Base-by-base conservation (phyloP, 2,113 vertebrate species). In the Dicrurus megarhynchus region DNA sequence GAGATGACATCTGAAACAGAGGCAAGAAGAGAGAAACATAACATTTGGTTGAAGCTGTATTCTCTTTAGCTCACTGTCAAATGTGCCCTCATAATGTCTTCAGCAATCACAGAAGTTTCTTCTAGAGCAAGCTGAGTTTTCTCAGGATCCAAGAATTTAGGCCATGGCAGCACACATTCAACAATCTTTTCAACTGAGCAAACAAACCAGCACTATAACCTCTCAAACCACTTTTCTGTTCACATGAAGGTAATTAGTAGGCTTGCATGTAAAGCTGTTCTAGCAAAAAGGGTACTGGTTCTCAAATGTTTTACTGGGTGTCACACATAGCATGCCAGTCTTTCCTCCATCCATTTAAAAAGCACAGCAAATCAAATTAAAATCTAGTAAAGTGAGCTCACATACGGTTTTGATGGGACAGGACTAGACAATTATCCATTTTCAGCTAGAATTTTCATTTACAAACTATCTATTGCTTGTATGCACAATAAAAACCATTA, bases 1-100 rank as follows among this genome's bases (percentile, higher is more conserved):
- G 87, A 78, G 93, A 92, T 16, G 97, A 95, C 98, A 98, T 98
- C 98, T 98, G 80, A 84, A 96, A 97, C 3, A 82, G 37, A 93
- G 41, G 15, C 2, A 4, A 89, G 57, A 65, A 74, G 26, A 80
- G 14, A 94, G 55, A 83, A 91, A 80, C 1, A 18, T 26, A 87
- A 47, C 16, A 65, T 63, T 70, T 68, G 23, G 52, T 68, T 93
- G 49, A 70, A 87, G 69, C 3, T 75, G 11, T 32, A 33, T 23
- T 70, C 35, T 86, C 21, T 90, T 67, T 49, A 94, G 68, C 32
- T 81, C 41, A 26, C 44, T 37, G 49, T 33, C 80, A 90, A 81
- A 47, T 7, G 4, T 47, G 71, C 15, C 88, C 90, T 77, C 70
- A 89, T 84, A 94, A 74, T 20, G 73, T 84, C 93, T 92, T 81